These are phyloP conservation scores for Hemaris fuciformis DNA, from an alignment of 2,888 invertebrate species.

Conservation along the genomic window DNA sequence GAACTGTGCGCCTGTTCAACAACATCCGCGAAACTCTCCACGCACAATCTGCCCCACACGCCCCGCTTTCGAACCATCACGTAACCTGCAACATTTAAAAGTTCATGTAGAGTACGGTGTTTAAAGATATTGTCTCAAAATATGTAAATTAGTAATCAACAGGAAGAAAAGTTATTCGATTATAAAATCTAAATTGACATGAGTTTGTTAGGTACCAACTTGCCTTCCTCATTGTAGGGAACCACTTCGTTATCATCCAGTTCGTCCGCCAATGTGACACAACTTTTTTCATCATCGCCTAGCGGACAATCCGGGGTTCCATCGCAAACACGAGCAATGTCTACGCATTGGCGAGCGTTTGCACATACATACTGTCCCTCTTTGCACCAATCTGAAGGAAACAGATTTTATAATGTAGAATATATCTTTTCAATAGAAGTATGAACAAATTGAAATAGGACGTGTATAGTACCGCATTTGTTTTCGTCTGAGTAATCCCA, in stretches of 20 bases:
- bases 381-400: conserved; percentile 86
- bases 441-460: too few species aligned
- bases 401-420: not conserved
- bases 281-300: conserved; percentile 89
- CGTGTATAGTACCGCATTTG: conserved; percentile 84
- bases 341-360: conserved; percentile 86
- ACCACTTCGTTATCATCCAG: conserved; percentile 80
- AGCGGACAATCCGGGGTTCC: conserved; percentile 86
- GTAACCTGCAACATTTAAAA: conserved; percentile 74
- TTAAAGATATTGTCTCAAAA: too few species aligned
- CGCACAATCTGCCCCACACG: conserved; percentile 89
- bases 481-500: conserved; percentile 91
- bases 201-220: not conserved
- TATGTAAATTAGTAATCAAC: too few species aligned
- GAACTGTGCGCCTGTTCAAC: conserved; percentile 80
- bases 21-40: conserved; percentile 84
- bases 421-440: not conserved
- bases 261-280: conserved; percentile 84
- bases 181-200: too few species aligned
- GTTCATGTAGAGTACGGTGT: too few species aligned
- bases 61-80: conserved; percentile 88
- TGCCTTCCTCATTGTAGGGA: conserved; percentile 84
- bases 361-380: conserved; percentile 88
- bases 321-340: conserved; percentile 85
- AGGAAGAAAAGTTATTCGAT: too few species aligned